These are phyloP conservation scores for Prionace glauca DNA, from an alignment of 2,797 vertebrate genomes.

Conservation along the genomic window DNA sequence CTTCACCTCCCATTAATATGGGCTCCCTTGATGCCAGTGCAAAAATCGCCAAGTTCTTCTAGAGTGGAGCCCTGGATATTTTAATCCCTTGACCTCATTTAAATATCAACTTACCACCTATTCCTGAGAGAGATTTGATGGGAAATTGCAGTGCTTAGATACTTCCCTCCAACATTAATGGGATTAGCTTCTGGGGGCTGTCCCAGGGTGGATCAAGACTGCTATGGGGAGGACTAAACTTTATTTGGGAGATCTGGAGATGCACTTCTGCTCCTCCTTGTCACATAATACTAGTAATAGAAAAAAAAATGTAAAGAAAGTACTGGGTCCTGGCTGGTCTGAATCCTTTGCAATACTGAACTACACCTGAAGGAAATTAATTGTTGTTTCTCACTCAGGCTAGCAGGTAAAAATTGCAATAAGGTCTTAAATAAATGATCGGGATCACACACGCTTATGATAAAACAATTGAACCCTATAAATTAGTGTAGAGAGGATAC, in stretches of 20 bases:
- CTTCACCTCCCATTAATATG: not conserved
- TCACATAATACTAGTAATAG: not conserved
- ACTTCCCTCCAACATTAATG: not conserved
- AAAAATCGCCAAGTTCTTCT: not conserved
- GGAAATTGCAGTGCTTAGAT: not conserved
- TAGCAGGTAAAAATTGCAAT: not conserved
- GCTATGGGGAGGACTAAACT: not conserved
- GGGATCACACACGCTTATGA: not conserved
- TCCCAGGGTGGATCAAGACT: not conserved
- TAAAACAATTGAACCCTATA: not conserved
- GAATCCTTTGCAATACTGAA: not conserved
- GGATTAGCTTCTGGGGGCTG: not conserved
- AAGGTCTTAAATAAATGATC: too few relatives aligned
- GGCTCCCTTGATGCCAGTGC: not conserved
- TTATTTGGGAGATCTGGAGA: not conserved
- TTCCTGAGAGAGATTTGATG: not conserved
- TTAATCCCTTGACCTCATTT: not conserved
- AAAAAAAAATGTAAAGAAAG: not conserved
- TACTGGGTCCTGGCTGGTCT: not conserved
- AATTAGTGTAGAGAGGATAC: too few relatives aligned
- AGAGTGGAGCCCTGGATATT: not conserved
- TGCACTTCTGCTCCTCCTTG: not conserved
- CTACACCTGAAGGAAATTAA: not conserved
- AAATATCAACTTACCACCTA: not conserved
- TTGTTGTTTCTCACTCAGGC: not conserved